Evolutionary conservation across 1,140 invertebrate genomes (phyloP), one percentile per base, ranked within the genome.

Genomic region (Lordiphosa stackelbergi): DNA sequence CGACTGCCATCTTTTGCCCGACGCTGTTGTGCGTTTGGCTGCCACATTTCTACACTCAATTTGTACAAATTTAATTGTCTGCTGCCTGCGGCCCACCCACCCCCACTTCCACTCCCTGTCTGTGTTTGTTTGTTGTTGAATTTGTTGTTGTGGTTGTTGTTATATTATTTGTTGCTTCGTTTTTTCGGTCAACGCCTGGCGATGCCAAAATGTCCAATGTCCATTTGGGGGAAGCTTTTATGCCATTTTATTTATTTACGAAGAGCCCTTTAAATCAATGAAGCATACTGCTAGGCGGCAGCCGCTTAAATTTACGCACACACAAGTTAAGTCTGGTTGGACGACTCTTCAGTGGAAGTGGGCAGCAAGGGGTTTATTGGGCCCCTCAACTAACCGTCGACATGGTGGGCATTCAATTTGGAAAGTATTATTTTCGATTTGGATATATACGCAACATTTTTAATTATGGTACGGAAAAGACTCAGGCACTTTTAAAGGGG

Each of bases 41-140:
- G 71, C 75, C 74, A 71, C 75, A 79, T 79, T 79, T 79, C 74
- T 81, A 74, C 75, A 83, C 77, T 81, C 75, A 81, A 81, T 81
- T 81, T 83, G 77, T 81, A 83, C 77, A 83, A 81, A 81, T 81
- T 81, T 81, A 81, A 81, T 83, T 81, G 77, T 81, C 68, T 83
- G 72, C 62, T 43, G 75, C 75, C 71, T 37, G 40, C 37, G 47
- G 47, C 24, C 28, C 13, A 13, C n/a, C 13, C 42, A 58, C 54
- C 66, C 43, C 71, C 71, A 68, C 60, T 72, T 64, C 75, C 40
- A 42, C 47, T 79, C 66, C 60, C 63, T 71, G 52, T 54, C 45
- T 68, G 48, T 58, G 9, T 46, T 46, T 72, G 40, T 37, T 53
- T 48, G 35, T 61, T 19, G 19, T 19, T 19, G 19, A 19, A 19